phyloP scores from a whole-genome alignment of 2,888 invertebrate genomes.

The Sinohyriopsis cumingii region DNA sequence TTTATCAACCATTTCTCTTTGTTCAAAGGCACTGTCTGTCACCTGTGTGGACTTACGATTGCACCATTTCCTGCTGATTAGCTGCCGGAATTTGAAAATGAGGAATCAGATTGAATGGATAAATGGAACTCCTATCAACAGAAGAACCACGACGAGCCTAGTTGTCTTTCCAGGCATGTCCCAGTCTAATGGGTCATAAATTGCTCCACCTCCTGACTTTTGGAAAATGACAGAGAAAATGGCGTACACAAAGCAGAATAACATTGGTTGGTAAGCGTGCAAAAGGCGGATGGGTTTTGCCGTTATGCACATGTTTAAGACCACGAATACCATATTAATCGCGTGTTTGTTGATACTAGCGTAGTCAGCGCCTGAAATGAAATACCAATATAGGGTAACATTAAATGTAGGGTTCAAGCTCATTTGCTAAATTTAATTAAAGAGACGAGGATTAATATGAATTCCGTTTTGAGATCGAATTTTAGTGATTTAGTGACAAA shows the following conservation, averaged over 20 bases:
- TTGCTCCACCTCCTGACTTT: conserved; percentile 28
- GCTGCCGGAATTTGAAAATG: conserved; percentile 21
- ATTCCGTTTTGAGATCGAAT: no score
- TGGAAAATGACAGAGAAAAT: conserved; percentile 43
- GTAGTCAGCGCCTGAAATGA: conserved; percentile 25
- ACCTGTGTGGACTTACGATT: background rate
- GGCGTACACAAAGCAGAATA: conserved; percentile 29
- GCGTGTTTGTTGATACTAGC: conserved; percentile 42
- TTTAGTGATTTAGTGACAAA: no score
- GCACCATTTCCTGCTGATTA: conserved; percentile 1
- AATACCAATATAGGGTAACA: no score
- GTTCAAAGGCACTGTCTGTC: no score
- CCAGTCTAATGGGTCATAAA: conserved; percentile 44
- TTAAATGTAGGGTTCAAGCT: no score
- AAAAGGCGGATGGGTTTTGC: conserved; percentile 41
- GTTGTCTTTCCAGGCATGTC: conserved; percentile 17
- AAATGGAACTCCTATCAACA: conserved; percentile 33
- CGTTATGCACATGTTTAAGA: conserved; percentile 26
- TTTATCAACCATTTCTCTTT: no score
- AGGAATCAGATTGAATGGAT: conserved; percentile 33
- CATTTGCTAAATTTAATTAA: no score
- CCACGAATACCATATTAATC: conserved; percentile 36
- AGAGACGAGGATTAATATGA: no score
- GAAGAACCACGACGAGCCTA: conserved; percentile 3
- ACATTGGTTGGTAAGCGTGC: conserved; percentile 40